These are phyloP conservation scores for Salvelinus alpinus DNA, from an alignment of 2,113 vertebrate species.

Conservation along the genomic window DNA sequence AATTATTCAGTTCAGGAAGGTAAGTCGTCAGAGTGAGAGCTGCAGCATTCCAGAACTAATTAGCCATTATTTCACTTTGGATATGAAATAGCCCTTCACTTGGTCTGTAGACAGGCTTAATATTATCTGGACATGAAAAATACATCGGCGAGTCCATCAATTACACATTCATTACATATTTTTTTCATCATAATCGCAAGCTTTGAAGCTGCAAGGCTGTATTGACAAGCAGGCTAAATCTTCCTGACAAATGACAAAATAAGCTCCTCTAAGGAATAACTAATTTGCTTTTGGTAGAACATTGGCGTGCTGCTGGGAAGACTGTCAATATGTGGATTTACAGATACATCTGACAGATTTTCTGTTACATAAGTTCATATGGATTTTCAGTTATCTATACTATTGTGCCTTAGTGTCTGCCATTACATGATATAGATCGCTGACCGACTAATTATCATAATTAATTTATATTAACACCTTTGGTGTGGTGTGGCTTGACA, in stretches of 20 bases:
- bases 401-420: constrained; percentile 12
- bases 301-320: not conserved
- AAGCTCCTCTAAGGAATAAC: constrained; percentile 13
- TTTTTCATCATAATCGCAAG: not conserved
- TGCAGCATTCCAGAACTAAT: not conserved
- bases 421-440: constrained; percentile 8
- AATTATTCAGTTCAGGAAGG: not conserved
- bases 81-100: not conserved
- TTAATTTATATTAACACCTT: constrained; percentile 26
- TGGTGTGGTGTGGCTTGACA: constrained; percentile 25
- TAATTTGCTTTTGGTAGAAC: not conserved
- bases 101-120: not conserved
- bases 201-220: not conserved
- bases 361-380: not conserved
- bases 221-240: not conserved
- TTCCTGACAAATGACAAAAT: constrained; percentile 7
- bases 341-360: constrained; percentile 11
- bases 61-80: not conserved
- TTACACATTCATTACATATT: not conserved
- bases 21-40: not conserved
- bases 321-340: not conserved
- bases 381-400: constrained; percentile 13
- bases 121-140: not conserved
- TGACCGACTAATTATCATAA: constrained; percentile 10
- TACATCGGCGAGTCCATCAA: not conserved